phyloP scores from a whole-genome alignment of 2,888 invertebrate genomes.

The Pimpla rufipes region DNA sequence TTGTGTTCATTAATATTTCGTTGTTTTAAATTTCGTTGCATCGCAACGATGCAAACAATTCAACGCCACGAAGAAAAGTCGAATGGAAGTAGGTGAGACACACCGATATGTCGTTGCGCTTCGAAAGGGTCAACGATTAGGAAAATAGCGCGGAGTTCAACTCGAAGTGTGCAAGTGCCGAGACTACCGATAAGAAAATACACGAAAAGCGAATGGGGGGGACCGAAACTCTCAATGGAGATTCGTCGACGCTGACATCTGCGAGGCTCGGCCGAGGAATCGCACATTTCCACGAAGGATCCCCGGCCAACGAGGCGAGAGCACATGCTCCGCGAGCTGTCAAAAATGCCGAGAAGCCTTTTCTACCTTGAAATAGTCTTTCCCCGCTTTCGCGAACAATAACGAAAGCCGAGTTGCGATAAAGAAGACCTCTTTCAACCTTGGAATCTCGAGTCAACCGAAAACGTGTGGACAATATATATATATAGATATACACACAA shows the following conservation, averaged over 20 bases:
- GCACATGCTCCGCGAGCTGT: conserved; percentile 69
- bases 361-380: conserved; percentile 18
- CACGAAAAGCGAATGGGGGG: background rate
- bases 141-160: background rate
- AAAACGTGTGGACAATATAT: background rate
- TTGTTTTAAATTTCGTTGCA: no score
- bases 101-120: background rate
- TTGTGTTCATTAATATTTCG: no score
- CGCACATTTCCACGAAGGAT: conserved; percentile 20
- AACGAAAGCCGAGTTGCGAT: background rate
- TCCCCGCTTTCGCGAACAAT: background rate
- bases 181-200: background rate
- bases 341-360: conserved; percentile 57
- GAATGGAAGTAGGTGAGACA: no score
- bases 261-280: conserved; percentile 9
- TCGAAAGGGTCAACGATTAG: background rate
- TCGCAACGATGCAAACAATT: no score
- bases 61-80: no score
- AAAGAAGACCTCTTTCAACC: background rate
- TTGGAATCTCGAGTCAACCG: background rate
- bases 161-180: background rate
- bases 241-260: background rate
- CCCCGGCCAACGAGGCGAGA: conserved; percentile 26
- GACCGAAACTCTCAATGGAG: background rate
- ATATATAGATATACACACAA: background rate